Evolutionary conservation across 2,797 vertebrate genomes (phyloP).

Genomic region (Miichthys miiuy): DNA sequence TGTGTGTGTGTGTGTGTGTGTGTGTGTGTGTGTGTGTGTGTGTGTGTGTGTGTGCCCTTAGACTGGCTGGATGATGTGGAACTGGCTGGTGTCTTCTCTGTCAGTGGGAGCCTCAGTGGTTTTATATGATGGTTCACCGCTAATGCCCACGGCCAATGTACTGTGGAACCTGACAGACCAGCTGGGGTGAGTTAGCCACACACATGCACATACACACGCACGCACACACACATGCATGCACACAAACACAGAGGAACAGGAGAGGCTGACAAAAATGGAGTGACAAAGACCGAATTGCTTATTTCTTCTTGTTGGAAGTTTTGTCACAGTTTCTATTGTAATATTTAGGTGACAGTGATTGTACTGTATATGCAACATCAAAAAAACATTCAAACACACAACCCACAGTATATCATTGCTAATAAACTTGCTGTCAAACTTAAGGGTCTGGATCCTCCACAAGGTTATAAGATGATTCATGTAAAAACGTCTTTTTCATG

Average conservation of each 20-base stretch:
- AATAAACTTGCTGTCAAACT: background rate
- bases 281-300: conserved; percentile 2
- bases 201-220: background rate
- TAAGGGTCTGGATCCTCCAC: background rate
- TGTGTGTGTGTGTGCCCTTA: conserved; percentile 58
- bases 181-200: conserved; percentile 87
- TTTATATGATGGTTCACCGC: conserved; percentile 95
- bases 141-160: conserved; percentile 92
- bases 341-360: background rate
- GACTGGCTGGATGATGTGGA: conserved; percentile 99
- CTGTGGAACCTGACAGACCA: conserved; percentile 96
- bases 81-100: conserved; percentile 93
- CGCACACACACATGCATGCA: background rate
- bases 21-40: conserved; percentile 27
- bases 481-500: background rate
- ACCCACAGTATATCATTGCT: background rate
- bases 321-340: background rate
- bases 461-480: background rate
- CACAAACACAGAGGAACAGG: background rate
- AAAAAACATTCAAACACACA: background rate
- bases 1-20: conserved; percentile 21
- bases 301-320: background rate
- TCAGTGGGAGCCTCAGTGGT: conserved; percentile 94
- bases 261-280: conserved; percentile 11
- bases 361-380: background rate